These are phyloP conservation scores for Nomada ruficornis DNA, from an alignment of 2,888 invertebrate genomes.

Conservation along the genomic window DNA sequence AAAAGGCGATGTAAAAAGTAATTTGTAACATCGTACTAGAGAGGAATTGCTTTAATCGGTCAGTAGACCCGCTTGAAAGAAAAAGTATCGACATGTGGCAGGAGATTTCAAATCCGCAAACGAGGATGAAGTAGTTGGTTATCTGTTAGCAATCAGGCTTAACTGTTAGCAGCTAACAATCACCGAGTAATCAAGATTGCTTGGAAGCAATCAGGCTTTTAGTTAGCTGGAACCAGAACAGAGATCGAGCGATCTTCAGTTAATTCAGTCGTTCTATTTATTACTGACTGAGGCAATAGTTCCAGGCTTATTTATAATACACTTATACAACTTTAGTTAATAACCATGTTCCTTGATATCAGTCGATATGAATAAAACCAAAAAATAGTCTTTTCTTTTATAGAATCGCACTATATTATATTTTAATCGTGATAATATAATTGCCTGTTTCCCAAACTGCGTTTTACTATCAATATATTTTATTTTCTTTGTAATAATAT, in stretches of 20 bases:
- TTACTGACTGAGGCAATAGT: not conserved
- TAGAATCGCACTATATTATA: not conserved
- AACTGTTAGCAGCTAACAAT: conserved; percentile 12
- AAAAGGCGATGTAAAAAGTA: too few relatives aligned
- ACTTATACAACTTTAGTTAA: not conserved
- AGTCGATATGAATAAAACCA: not conserved
- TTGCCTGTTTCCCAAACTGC: not conserved
- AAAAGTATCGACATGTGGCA: not conserved
- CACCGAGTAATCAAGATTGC: conserved; percentile 28
- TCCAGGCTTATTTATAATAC: not conserved
- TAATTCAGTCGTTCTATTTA: conserved; percentile 17
- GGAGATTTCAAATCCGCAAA: not conserved
- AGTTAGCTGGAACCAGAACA: conserved; percentile 21
- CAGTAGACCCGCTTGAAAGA: not conserved
- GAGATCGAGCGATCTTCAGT: conserved; percentile 1
- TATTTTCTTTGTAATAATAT: not conserved
- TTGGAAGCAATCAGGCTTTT: conserved; percentile 15
- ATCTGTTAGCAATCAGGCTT: conserved; percentile 21
- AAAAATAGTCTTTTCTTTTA: too few relatives aligned
- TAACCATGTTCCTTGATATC: not conserved
- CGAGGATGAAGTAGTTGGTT: not conserved
- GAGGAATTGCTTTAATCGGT: too few relatives aligned
- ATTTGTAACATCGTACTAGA: too few relatives aligned
- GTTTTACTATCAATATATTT: not conserved
- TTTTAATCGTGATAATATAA: not conserved